Percentiles rank a stretch among this genome's conserved stretches.
phyloP scores from a whole-genome alignment of 2,113 vertebrate species.

The Semnornis frantzii region DNA sequence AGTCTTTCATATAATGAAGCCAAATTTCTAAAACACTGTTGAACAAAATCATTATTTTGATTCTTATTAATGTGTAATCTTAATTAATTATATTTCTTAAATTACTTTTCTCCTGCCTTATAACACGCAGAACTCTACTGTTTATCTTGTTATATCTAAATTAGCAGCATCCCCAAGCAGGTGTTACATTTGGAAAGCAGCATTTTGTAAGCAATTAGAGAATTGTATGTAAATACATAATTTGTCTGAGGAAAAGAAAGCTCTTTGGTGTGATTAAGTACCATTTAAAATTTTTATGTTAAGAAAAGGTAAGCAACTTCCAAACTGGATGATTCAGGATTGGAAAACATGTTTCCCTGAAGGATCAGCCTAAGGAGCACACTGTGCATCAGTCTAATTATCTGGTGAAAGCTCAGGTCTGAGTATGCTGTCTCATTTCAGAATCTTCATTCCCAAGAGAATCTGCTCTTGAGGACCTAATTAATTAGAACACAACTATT shows the following conservation, averaged over 20 bases:
- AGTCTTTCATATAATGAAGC: not conserved
- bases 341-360: not conserved
- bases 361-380: not conserved
- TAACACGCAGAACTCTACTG: not conserved
- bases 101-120: not conserved
- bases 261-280: conserved; percentile 64
- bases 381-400: not conserved
- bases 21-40: not conserved
- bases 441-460: not conserved
- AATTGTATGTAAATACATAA: conserved; percentile 74
- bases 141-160: conserved; percentile 64
- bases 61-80: not conserved
- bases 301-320: conserved; percentile 4
- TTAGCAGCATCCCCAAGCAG: conserved; percentile 55
- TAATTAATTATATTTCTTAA: not conserved
- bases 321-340: not conserved
- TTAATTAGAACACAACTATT: not conserved
- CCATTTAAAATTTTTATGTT: conserved; percentile 18
- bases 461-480: not conserved
- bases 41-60: not conserved
- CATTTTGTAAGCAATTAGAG: conserved; percentile 69
- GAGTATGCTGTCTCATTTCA: not conserved
- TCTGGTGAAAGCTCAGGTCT: not conserved
- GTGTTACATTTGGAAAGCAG: conserved; percentile 64
- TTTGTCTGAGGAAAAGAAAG: conserved; percentile 65